These are phyloP conservation scores for Drosophila quinaria DNA, from an alignment of 2,888 invertebrate genomes.

Conservation along the genomic window DNA sequence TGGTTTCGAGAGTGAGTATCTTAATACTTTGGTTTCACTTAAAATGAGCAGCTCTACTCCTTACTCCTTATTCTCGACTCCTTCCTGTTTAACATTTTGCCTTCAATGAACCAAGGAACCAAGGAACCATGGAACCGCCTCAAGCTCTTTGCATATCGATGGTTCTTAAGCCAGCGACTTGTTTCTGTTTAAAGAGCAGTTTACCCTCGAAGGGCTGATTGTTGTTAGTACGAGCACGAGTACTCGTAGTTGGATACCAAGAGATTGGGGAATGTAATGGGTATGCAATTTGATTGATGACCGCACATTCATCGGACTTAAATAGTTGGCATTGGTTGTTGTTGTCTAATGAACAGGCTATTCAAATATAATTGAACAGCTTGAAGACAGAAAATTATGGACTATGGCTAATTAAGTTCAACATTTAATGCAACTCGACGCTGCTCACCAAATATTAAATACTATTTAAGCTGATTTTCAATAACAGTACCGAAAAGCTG, in stretches of 20 bases:
- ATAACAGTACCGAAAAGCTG: not conserved
- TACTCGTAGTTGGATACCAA: too few relatives aligned
- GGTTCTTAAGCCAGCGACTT: slow-evolving; percentile 55
- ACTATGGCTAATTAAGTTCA: slow-evolving; percentile 19
- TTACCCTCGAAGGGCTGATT: slow-evolving; percentile 20
- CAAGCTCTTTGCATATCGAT: slow-evolving; percentile 65
- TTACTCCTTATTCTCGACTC: not conserved
- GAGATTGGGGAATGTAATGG: not conserved
- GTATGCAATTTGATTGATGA: slow-evolving; percentile 64
- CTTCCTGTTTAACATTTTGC: slow-evolving; percentile 1
- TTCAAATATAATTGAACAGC: slow-evolving; percentile 37
- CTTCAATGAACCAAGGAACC: slow-evolving; percentile 19
- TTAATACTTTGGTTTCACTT: slow-evolving; percentile 77
- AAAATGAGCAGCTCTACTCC: slow-evolving; percentile 51
- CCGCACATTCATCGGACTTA: slow-evolving; percentile 45
- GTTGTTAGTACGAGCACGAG: not conserved
- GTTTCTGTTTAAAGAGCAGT: slow-evolving; percentile 56
- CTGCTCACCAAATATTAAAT: not conserved
- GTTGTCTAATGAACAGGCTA: slow-evolving; percentile 30
- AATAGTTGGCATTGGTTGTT: slow-evolving; percentile 50
- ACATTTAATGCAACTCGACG: not conserved
- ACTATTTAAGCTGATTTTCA: not conserved
- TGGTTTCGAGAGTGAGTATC: slow-evolving; percentile 50
- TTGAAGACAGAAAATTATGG: slow-evolving; percentile 20
- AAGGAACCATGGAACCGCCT: slow-evolving; percentile 6